Evolutionary conservation across 1,140 invertebrate genomes (phyloP).

Genomic region (Cherax destructor): DNA sequence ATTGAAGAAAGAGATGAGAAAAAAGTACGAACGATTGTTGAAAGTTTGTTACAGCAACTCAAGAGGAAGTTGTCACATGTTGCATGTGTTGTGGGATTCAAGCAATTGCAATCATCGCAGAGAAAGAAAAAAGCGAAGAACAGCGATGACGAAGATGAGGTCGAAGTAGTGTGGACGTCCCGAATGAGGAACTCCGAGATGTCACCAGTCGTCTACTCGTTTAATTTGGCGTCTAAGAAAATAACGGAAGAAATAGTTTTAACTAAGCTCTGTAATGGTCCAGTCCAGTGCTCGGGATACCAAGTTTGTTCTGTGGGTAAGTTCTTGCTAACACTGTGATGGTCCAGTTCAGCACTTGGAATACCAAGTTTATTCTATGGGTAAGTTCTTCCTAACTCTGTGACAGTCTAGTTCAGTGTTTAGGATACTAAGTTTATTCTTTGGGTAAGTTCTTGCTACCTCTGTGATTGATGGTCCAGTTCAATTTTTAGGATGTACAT

Average conservation of each 20-base stretch:
- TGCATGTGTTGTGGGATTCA: conserved; percentile 55
- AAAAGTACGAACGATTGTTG: conserved; percentile 1
- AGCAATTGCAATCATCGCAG: conserved; percentile 11
- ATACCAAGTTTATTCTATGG: conserved; percentile 56
- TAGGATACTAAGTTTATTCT: conserved; percentile 53
- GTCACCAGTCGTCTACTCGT: conserved; percentile 38
- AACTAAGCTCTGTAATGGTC: conserved; percentile 34
- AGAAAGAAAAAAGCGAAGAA: conserved; percentile 39
- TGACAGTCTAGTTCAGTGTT: conserved; percentile 29
- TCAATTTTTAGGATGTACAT: conserved; percentile 43
- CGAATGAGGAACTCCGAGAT: conserved; percentile 27
- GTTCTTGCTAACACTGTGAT: conserved; percentile 28
- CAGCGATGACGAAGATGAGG: conserved; percentile 54
- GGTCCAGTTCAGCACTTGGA: conserved; percentile 34
- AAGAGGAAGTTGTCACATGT: conserved; percentile 14
- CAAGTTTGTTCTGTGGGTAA: conserved; percentile 59
- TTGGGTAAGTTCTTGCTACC: conserved; percentile 49
- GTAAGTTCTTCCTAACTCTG: conserved; percentile 43
- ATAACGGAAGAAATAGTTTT: conserved; percentile 42
- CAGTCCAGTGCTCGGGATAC: conserved; percentile 51
- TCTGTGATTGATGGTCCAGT: conserved; percentile 37
- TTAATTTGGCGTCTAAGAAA: conserved; percentile 25
- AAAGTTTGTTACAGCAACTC: neutral
- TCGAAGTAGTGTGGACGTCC: neutral
- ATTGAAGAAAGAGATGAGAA: neutral